Percentiles rank a stretch among this genome's conserved stretches.
Evolutionary conservation across 2,888 invertebrate species (phyloP).

Genomic region (Cyclophora punctaria): DNA sequence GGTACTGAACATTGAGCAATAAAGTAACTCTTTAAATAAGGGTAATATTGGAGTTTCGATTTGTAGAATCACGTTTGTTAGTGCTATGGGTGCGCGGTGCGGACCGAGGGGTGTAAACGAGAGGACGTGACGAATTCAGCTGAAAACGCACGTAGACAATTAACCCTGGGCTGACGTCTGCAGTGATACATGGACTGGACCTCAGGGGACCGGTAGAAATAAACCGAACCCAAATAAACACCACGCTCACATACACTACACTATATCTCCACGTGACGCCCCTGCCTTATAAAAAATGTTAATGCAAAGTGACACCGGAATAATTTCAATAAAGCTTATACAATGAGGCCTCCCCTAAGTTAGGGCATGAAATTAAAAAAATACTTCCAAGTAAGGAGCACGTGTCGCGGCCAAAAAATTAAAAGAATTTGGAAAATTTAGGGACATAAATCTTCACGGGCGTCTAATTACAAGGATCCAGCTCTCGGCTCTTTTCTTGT

Average conservation of each 20-base stretch:
- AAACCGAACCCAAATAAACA: slow-evolving; percentile 51
- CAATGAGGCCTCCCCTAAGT: slow-evolving; percentile 25
- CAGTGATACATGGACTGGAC: slow-evolving; percentile 52
- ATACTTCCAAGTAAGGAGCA: slow-evolving; percentile 36
- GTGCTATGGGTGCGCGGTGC: slow-evolving; percentile 17
- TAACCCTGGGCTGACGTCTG: slow-evolving; percentile 58
- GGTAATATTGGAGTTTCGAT: slow-evolving; percentile 23
- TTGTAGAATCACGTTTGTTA: slow-evolving; percentile 37
- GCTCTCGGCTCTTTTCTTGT: slow-evolving; percentile 52
- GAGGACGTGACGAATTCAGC: slow-evolving; percentile 56
- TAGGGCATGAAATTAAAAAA: slow-evolving; percentile 28
- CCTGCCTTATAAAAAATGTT: background rate
- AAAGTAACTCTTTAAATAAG: slow-evolving; percentile 19
- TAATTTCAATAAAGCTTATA: slow-evolving; percentile 22
- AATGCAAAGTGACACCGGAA: slow-evolving; percentile 2
- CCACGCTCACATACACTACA: slow-evolving; percentile 27
- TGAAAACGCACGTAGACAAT: slow-evolving; percentile 68
- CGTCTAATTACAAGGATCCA: slow-evolving; percentile 68
- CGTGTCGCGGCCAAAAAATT: slow-evolving; percentile 57
- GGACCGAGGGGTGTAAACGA: slow-evolving; percentile 25
- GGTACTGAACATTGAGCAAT: slow-evolving; percentile 19
- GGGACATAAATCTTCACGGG: slow-evolving; percentile 60
- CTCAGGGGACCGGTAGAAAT: slow-evolving; percentile 39
- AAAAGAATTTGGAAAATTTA: slow-evolving; percentile 61
- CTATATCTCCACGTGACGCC: slow-evolving; percentile 31